These are phyloP conservation scores for Oreonectes daqikongensis DNA, from an alignment of 2,797 vertebrate species.

Conservation along the genomic window DNA sequence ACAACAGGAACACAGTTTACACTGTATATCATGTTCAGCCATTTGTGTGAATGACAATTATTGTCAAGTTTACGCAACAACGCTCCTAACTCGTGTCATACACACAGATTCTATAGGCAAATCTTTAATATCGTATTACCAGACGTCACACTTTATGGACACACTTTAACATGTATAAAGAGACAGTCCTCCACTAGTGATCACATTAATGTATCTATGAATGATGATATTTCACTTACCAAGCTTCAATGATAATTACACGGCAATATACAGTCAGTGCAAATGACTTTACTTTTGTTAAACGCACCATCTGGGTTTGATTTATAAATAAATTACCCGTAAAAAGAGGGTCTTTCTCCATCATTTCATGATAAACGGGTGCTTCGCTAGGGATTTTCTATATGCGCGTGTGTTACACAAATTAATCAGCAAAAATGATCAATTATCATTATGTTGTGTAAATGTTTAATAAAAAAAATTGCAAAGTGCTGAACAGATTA, in stretches of 20 bases:
- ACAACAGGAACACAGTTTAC: neutral
- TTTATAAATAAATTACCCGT: neutral
- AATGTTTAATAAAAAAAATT: neutral
- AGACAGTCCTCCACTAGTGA: neutral
- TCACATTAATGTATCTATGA: neutral
- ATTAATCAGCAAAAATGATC: neutral
- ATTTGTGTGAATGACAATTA: neutral
- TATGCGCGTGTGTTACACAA: neutral
- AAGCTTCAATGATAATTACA: neutral
- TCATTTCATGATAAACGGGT: neutral
- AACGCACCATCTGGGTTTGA: neutral
- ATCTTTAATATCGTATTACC: neutral
- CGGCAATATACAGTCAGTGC: neutral
- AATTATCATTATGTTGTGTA: neutral
- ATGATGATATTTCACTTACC: neutral
- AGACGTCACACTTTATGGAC: neutral
- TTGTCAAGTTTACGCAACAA: neutral
- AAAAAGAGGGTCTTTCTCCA: neutral
- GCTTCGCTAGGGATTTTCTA: neutral
- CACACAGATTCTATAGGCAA: neutral
- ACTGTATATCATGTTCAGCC: neutral
- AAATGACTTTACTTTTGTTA: conserved; percentile 7
- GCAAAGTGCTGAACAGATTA: neutral
- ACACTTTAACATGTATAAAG: neutral
- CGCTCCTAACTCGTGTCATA: neutral